Evolutionary conservation across 2,888 invertebrate genomes (phyloP).

Genomic region (Oscheius sp.): DNA sequence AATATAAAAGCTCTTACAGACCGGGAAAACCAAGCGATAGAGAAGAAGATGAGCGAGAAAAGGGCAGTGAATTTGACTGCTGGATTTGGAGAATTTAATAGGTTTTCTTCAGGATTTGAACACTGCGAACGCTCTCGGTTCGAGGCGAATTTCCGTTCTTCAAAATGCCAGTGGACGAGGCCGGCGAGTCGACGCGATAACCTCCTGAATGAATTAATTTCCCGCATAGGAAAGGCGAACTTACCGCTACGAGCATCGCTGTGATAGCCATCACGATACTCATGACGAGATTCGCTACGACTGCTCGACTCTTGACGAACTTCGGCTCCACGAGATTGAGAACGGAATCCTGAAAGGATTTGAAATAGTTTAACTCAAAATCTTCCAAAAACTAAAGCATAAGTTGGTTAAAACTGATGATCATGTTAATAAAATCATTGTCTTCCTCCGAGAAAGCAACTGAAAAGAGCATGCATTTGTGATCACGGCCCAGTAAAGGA

Average conservation of each 20-base stretch:
- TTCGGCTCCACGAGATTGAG: constrained; percentile 33
- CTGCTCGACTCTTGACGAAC: constrained; percentile 15
- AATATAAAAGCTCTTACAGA: no score
- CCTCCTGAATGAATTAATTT: constrained; percentile 32
- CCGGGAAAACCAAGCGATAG: no score
- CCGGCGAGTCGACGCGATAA: constrained; percentile 59
- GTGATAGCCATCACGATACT: constrained; percentile 38
- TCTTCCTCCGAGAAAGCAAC: not conserved
- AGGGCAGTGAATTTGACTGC: not conserved
- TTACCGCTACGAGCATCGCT: constrained; percentile 47
- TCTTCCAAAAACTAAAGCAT: not conserved
- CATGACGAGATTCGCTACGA: constrained; percentile 29
- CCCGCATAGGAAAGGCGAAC: no score
- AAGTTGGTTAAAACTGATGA: not conserved
- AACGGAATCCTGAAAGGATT: constrained; percentile 31
- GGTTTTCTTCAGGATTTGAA: constrained; percentile 59
- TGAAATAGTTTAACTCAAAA: no score
- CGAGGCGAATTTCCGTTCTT: constrained; percentile 46
- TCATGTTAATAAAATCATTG: not conserved
- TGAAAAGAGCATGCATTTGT: constrained; percentile 8
- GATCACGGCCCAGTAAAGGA: not conserved
- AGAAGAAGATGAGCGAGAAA: no score
- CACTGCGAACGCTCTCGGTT: constrained; percentile 46
- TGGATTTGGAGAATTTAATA: constrained; percentile 36
- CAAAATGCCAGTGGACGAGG: constrained; percentile 53